Percentiles rank a stretch among this genome's conserved stretches.
These are phyloP conservation scores for Myanophis thanlyinensis DNA, from an alignment of 2,113 vertebrate genomes.

Conservation along the genomic window DNA sequence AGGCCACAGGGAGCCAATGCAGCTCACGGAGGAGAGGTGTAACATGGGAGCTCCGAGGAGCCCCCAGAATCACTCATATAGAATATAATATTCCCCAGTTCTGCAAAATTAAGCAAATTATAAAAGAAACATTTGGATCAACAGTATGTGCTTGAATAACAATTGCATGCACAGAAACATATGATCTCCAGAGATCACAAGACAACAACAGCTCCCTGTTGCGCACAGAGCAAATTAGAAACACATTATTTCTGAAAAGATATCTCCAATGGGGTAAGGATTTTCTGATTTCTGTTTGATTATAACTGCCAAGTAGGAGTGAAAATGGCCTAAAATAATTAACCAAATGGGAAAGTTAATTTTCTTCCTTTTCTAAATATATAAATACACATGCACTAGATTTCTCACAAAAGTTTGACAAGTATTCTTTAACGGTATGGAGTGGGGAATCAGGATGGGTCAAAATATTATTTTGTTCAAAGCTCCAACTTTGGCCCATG, in stretches of 20 bases:
- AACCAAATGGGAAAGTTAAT: background rate
- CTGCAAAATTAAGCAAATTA: conserved; percentile 36
- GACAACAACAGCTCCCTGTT: conserved; percentile 47
- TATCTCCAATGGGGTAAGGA: conserved; percentile 3
- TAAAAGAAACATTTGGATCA: conserved; percentile 53
- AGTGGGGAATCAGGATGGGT: background rate
- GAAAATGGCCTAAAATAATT: conserved; percentile 13
- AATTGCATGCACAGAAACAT: conserved; percentile 42
- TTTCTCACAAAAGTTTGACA: background rate
- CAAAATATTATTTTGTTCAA: background rate
- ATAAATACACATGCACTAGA: background rate
- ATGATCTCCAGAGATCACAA: conserved; percentile 53
- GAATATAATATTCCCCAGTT: background rate
- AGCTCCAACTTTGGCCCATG: background rate
- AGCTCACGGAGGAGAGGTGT: too few species aligned
- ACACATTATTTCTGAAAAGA: conserved; percentile 37
- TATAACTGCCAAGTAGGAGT: conserved; percentile 17
- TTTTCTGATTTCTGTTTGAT: conserved; percentile 30
- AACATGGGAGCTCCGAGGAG: too few species aligned
- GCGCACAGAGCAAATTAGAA: conserved; percentile 49
- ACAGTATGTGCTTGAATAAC: conserved; percentile 34
- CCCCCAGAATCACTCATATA: too few species aligned
- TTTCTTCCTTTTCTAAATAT: background rate
- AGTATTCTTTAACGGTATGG: background rate
- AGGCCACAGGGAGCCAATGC: too few species aligned